Percentiles rank a stretch among this genome's conserved stretches.
Conservation (phyloP, 1,140 invertebrate species). For the Theocolax elegans region DNA sequence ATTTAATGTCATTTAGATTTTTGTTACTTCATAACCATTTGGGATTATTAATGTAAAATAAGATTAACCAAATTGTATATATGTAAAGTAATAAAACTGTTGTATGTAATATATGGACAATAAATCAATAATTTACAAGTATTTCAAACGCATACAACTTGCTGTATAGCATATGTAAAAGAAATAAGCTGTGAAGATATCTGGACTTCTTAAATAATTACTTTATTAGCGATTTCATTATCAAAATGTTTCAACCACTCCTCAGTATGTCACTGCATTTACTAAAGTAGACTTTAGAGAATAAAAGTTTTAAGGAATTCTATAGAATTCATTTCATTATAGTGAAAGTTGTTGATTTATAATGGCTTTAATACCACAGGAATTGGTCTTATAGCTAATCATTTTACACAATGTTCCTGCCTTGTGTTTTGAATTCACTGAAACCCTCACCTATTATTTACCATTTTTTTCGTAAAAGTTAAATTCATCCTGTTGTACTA, state of each 20-base stretch:
- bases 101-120: neutral
- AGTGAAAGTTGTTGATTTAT: constrained; percentile 34
- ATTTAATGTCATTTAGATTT: constrained; percentile 5
- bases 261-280: constrained; percentile 46
- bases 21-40: constrained; percentile 2
- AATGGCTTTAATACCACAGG: constrained; percentile 46
- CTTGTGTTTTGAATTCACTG: constrained; percentile 30
- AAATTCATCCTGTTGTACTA: constrained; percentile 43
- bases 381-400: constrained; percentile 45
- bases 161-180: constrained; percentile 34
- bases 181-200: constrained; percentile 51
- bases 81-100: constrained; percentile 19
- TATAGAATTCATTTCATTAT: constrained; percentile 42
- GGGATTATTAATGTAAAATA: constrained; percentile 13
- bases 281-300: constrained; percentile 47
- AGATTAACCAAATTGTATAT: constrained; percentile 8
- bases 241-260: constrained; percentile 58
- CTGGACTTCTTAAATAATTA: constrained; percentile 55
- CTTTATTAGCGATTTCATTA: constrained; percentile 60
- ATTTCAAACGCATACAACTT: constrained; percentile 5
- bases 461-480: constrained; percentile 36
- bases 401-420: constrained; percentile 38
- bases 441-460: constrained; percentile 43
- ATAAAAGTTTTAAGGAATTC: constrained; percentile 45
- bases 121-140: constrained; percentile 21